Evolutionary conservation across 1,140 invertebrate genomes (phyloP).

Genomic region (Leptinotarsa defecta): DNA sequence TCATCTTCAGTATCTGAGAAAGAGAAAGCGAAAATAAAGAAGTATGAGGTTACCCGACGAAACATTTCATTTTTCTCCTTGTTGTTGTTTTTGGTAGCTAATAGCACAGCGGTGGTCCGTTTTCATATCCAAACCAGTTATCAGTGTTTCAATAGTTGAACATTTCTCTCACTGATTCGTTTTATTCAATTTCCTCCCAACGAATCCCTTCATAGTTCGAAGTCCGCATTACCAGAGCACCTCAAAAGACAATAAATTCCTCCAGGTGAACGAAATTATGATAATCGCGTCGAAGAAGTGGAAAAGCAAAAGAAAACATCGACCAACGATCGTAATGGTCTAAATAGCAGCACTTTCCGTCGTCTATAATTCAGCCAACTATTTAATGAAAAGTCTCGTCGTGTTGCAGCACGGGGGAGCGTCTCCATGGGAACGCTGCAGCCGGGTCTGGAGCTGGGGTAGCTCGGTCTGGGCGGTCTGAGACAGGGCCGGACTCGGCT

Average conservation of each 20-base stretch:
- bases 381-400: slow-evolving; percentile 29
- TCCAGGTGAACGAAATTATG: slow-evolving; percentile 11
- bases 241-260: background rate
- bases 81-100: no score
- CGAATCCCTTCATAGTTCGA: background rate
- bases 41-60: no score
- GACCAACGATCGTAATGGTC: background rate
- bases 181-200: no score
- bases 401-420: slow-evolving; percentile 14
- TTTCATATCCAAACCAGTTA: no score
- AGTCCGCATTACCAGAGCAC: background rate
- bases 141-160: no score
- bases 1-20: no score
- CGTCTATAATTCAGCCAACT: slow-evolving; percentile 25
- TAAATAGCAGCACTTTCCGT: slow-evolving; percentile 1
- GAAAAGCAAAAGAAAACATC: background rate
- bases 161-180: no score
- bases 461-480: slow-evolving; percentile 5
- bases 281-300: background rate
- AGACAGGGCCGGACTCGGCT: background rate
- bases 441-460: slow-evolving; percentile 23
- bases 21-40: no score
- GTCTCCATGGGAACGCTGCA: slow-evolving; percentile 33
- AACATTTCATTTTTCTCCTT: no score
- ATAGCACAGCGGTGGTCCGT: no score